Evolutionary conservation across 2,113 vertebrate genomes (phyloP), one percentile per base, ranked within the genome.

Genomic region (Antechinus stuartii): DNA sequence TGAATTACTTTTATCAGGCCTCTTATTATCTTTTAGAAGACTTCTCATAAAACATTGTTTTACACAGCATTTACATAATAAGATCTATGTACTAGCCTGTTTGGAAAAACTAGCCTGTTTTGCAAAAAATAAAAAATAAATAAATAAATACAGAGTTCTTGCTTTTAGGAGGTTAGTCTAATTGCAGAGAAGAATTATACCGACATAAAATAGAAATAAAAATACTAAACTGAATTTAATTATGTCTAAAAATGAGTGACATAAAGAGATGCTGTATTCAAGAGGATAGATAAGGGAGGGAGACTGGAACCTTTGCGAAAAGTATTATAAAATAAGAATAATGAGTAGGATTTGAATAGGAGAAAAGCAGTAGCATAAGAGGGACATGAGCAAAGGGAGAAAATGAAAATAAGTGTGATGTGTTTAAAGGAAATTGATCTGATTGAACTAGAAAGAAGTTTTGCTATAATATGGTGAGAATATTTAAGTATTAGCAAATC

Each of bases 401-500:
- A 54, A 93, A 2, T 93, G 92, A 91, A 92, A 93, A 46, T 91
- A 57, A 94, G 54, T 52, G 23, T 54, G 11, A 2, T 91, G 8
- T 92, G 10, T 94, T 94, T n/a, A 91, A 12, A 90, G 90, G 53
- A 91, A 92, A 50, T 26, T 96, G 50, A 94, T 92, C 89, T 95
- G 61, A 57, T n/a, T 92, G 3, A 90, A 47, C 23, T 25, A 95
- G 54, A 93, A 3, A 1, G 0, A 3, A 26, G 6, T 92, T 93
- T 93, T 89, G 0, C 94, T 89, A 92, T 96, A 92, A 84, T 92
- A 19, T 47, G 95, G 23, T 92, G 76, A 91, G 42, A 92, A 68
- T 90, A 93, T 68, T 93, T 93, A 57, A 95, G 68, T 94, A 91
- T 96, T 96, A 97, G 47, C n/a, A 22, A 97, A 94, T 93, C 25